Evolutionary conservation across 2,113 vertebrate species (phyloP), one percentile per base, ranked within the genome.

Genomic region (Podarcis cretensis): DNA sequence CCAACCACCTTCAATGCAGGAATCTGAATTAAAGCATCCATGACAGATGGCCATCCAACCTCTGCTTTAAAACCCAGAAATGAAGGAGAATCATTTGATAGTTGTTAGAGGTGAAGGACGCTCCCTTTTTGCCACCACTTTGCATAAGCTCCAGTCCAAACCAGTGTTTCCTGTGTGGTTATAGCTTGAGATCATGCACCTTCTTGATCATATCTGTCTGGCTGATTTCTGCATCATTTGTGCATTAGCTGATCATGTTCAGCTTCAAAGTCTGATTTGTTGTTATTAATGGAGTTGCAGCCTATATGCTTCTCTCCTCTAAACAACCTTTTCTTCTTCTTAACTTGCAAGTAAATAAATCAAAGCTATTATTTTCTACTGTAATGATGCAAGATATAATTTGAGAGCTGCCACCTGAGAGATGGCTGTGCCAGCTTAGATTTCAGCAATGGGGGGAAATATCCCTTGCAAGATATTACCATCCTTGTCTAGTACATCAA

Each of bases 291-390:
- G 66, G 30, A 69, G 30, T 18, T 71, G 35, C 84, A 27, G 30
- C 77, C 20, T 80, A 59, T 25, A 48, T n/a, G 48, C 54, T 14
- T 65, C 27, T 75, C 79, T 32, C 7, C 57, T 79, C 81, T 63
- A 81, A 74, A 59, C 32, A 86, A 81, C 68, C 79, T 63, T 65
- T 87, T 21, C 30, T 74, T 81, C 86, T 79, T 87, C n/a, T 73
- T 59, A 40, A 65, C 16, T 43, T 63, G 43, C 79, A 87, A 40
- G 59, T 65, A 81, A 87, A 18, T 14, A 8, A 74, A 86, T 63
- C 21, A 78, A 35, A 75, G 83, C 37, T 81, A 84, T 48, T 18
- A 13, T 2, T 3, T 77, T 37, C 73, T 66, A 81, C 85, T 81
- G 3, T 6, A 69, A 90, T 37, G 74, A 30, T 85, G 87, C 71